These are phyloP conservation scores for Campylomormyrus numenius DNA, from an alignment of 2,113 vertebrate genomes.

Conservation along the genomic window DNA sequence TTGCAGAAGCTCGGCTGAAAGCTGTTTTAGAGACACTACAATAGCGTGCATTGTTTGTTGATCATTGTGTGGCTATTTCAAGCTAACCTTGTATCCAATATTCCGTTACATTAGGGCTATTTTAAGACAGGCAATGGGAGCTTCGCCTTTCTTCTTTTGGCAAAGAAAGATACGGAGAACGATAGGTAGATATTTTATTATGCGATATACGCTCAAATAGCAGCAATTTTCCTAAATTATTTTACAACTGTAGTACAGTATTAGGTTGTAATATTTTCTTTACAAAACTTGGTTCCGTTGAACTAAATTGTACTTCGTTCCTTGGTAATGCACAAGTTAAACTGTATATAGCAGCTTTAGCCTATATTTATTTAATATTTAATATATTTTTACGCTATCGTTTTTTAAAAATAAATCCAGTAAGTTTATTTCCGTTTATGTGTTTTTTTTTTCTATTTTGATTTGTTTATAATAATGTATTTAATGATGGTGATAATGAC, in stretches of 20 bases:
- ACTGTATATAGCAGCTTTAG: not conserved
- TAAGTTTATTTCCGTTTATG: not conserved
- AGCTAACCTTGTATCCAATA: conserved; percentile 39
- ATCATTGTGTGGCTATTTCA: conserved; percentile 39
- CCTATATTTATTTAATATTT: not conserved
- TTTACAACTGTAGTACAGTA: not conserved
- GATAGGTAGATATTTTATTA: not conserved
- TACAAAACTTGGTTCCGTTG: not conserved
- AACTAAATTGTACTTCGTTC: not conserved
- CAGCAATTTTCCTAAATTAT: not conserved
- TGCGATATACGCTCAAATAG: not conserved
- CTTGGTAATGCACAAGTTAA: not conserved
- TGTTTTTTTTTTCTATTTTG: not conserved
- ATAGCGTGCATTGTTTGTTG: conserved; percentile 30
- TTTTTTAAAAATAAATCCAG: not conserved
- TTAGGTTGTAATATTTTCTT: not conserved
- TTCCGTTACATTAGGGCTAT: not conserved
- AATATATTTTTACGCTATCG: not conserved
- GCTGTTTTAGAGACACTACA: conserved; percentile 50
- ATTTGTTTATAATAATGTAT: not conserved
- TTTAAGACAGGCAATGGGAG: not conserved
- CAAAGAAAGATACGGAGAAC: not conserved
- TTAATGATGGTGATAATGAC: not conserved
- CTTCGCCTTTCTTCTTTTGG: not conserved
- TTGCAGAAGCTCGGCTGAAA: conserved; percentile 20